phyloP scores from a whole-genome alignment of 1,140 invertebrate species.

The Periplaneta americana region DNA sequence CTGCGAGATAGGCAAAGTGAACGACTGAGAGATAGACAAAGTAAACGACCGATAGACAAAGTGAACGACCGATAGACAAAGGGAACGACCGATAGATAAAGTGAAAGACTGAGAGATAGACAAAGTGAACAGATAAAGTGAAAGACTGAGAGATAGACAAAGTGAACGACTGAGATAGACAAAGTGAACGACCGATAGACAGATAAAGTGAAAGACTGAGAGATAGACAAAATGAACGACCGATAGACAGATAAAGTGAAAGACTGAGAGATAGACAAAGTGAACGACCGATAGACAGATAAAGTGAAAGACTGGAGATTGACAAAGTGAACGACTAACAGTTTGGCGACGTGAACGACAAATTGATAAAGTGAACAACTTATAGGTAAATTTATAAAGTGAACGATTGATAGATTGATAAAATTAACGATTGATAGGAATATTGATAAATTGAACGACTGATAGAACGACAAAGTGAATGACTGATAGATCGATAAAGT shows the following conservation, averaged over 20 bases:
- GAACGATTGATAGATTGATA: too few relatives aligned
- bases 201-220: background rate
- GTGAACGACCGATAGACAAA: background rate
- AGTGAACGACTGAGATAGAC: background rate
- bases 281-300: background rate
- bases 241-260: background rate
- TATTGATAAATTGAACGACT: too few relatives aligned
- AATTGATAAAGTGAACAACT: too few relatives aligned
- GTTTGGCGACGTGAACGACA: too few relatives aligned
- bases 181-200: background rate
- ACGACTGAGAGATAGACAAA: too few relatives aligned
- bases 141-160: background rate
- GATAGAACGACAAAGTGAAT: too few relatives aligned
- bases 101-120: background rate
- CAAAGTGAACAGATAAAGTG: background rate
- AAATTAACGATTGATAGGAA: too few relatives aligned
- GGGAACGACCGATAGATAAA: background rate
- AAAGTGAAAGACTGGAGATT: too few relatives aligned
- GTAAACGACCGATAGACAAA: background rate
- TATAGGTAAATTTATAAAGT: too few relatives aligned
- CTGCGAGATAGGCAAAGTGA: too few relatives aligned
- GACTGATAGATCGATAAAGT: too few relatives aligned
- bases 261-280: background rate
- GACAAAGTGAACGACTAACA: too few relatives aligned
- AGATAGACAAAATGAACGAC: background rate